A percentile compares a stretch with the other conserved stretches of the same genome.
Evolutionary conservation across 2,113 vertebrate genomes (phyloP).

Genomic region (Ondatra zibethicus): DNA sequence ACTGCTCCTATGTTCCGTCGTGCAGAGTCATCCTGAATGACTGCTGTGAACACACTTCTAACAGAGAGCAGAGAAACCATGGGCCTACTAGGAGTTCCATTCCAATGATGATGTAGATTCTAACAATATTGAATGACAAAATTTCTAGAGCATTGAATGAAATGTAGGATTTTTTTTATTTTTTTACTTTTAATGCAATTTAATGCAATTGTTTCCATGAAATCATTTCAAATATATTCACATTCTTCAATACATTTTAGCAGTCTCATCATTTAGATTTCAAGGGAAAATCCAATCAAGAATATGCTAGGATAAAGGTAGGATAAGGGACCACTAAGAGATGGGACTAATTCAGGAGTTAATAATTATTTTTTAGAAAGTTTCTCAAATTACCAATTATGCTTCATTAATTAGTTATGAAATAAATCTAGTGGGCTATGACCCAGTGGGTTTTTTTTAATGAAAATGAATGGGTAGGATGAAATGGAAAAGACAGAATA

Average conservation of each 20-base stretch:
- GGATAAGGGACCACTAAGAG: constrained; percentile 40
- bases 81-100: neutral
- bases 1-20: neutral
- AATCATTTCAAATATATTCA: constrained; percentile 36
- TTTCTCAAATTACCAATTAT: constrained; percentile 70
- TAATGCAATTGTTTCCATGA: constrained; percentile 18
- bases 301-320: constrained; percentile 8
- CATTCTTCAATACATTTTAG: neutral
- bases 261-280: constrained; percentile 19
- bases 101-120: neutral
- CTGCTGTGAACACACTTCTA: neutral
- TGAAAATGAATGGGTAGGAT: constrained; percentile 48
- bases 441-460: constrained; percentile 60
- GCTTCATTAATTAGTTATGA: constrained; percentile 68
- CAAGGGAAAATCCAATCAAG: constrained; percentile 30
- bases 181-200: constrained; percentile 7
- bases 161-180: neutral
- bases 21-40: neutral
- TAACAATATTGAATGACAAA: neutral
- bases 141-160: constrained; percentile 1
- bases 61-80: neutral
- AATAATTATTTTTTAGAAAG: constrained; percentile 60
- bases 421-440: constrained; percentile 60
- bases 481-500: constrained; percentile 47
- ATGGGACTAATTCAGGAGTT: constrained; percentile 55